Evolutionary conservation across 2,797 vertebrate genomes (phyloP).

Genomic region (Erpetoichthys calabaricus): DNA sequence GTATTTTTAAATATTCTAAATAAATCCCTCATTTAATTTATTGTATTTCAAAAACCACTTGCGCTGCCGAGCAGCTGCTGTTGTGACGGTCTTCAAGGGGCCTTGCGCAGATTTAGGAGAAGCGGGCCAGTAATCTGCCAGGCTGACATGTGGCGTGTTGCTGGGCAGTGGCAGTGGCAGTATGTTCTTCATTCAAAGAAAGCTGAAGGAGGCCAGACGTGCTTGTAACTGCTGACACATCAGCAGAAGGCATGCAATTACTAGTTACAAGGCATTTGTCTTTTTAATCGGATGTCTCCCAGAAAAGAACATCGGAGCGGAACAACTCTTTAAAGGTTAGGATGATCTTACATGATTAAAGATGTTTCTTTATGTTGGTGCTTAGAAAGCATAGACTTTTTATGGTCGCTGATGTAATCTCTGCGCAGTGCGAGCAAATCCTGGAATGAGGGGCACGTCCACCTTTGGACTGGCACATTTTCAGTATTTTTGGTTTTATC

Average conservation of each 20-base stretch:
- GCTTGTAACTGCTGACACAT: conserved; percentile 18
- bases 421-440: conserved; percentile 29
- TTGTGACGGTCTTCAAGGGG: conserved; percentile 26
- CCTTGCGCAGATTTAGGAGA: conserved; percentile 34
- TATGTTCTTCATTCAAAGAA: conserved; percentile 47
- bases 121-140: conserved; percentile 31
- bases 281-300: conserved; percentile 35
- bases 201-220: conserved; percentile 23
- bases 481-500: not conserved
- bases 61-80: conserved; percentile 29
- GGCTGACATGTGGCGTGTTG: conserved; percentile 41
- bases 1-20: not conserved
- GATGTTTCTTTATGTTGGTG: conserved; percentile 38
- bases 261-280: conserved; percentile 43
- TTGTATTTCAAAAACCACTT: conserved; percentile 20
- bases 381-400: conserved; percentile 31
- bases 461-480: not conserved
- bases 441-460: conserved; percentile 5
- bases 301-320: conserved; percentile 53
- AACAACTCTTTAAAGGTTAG: conserved; percentile 41
- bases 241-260: conserved; percentile 51
- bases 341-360: conserved; percentile 54
- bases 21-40: conserved; percentile 13
- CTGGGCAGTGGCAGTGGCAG: conserved; percentile 40
- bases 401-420: conserved; percentile 44